Percentiles rank a stretch among this genome's conserved stretches.
phyloP scores from a whole-genome alignment of 2,888 invertebrate genomes.

The Leptura quadrifasciata region DNA sequence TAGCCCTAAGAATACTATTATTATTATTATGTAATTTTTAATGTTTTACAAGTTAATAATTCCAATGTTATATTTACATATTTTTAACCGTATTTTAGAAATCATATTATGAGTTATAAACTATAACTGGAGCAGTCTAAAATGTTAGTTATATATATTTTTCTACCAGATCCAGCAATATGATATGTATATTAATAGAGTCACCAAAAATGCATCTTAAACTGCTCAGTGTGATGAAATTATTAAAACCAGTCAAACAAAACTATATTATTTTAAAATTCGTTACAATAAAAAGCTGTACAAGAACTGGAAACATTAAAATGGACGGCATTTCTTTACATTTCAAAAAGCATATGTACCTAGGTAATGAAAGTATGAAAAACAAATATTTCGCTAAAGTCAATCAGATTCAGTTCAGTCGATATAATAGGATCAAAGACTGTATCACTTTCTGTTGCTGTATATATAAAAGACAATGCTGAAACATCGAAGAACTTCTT shows the following conservation, averaged over 20 bases:
- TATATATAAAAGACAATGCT: no score
- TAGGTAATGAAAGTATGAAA: not conserved
- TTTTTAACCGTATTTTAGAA: not conserved
- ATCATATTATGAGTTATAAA: constrained; percentile 27
- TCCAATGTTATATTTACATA: not conserved
- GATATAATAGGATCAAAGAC: no score
- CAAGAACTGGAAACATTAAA: constrained; percentile 20
- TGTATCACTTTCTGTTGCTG: no score
- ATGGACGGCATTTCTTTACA: not conserved
- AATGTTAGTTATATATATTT: not conserved
- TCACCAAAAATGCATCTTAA: not conserved
- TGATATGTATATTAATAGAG: not conserved
- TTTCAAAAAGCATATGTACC: not conserved
- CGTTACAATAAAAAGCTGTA: constrained; percentile 29
- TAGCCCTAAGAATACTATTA: not conserved
- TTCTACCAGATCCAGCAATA: not conserved
- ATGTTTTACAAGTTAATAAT: not conserved
- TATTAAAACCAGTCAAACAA: constrained; percentile 19
- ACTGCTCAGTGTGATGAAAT: not conserved
- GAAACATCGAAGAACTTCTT: no score
- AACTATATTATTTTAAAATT: constrained; percentile 9
- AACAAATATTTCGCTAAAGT: no score
- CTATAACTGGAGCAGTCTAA: constrained; percentile 11
- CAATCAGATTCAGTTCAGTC: no score
- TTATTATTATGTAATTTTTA: not conserved